These are phyloP conservation scores for Neogale vison DNA, from an alignment of 2,113 vertebrate genomes.

Conservation along the genomic window DNA sequence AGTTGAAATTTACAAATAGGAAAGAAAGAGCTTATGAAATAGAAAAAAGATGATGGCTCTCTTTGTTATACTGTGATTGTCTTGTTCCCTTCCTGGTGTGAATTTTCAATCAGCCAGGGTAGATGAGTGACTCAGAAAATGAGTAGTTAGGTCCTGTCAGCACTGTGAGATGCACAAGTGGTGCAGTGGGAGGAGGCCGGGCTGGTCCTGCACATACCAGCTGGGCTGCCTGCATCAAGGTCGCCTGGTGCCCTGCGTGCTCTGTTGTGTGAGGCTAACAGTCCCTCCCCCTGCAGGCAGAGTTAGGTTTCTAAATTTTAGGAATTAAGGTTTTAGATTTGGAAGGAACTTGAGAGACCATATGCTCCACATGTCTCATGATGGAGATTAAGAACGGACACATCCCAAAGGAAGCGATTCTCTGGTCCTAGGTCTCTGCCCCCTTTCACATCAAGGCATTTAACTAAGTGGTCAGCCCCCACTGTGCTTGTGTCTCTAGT, in stretches of 20 bases:
- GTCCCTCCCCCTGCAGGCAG: fast-evolving
- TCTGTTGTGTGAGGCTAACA: neutral
- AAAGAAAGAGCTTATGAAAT: neutral
- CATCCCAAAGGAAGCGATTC: neutral
- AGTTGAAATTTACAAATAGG: neutral
- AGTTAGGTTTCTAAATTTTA: neutral
- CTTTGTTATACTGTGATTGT: neutral
- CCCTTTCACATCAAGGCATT: neutral
- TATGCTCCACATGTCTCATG: fast-evolving
- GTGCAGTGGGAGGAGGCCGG: too few relatives aligned
- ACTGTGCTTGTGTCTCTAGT: neutral
- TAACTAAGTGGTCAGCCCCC: neutral
- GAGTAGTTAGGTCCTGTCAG: fast-evolving
- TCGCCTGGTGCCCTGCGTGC: fast-evolving
- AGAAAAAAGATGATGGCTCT: neutral
- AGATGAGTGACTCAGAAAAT: neutral
- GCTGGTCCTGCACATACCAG: too few relatives aligned
- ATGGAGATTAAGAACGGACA: neutral
- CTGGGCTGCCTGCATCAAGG: too few relatives aligned
- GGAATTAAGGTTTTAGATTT: neutral
- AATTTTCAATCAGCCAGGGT: neutral
- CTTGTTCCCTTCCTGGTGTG: neutral
- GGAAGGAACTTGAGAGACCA: neutral
- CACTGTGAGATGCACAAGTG: fast-evolving
- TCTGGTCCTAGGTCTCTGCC: neutral